Percentiles rank a stretch among this genome's conserved stretches.
These are phyloP conservation scores for Xestia rhomboidea DNA, from an alignment of 2,888 invertebrate species.

Conservation along the genomic window DNA sequence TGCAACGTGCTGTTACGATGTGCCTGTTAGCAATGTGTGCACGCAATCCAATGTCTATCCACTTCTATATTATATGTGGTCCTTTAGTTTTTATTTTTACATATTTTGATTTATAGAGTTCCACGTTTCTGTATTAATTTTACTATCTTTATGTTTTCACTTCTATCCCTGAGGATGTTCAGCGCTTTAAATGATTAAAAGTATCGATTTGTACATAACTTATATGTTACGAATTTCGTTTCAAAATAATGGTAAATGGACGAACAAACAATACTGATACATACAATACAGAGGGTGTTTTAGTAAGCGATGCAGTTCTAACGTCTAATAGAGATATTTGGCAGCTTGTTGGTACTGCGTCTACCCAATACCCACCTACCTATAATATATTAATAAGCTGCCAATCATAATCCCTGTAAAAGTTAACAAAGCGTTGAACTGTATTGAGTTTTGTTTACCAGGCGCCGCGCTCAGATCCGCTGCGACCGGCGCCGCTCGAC, in stretches of 20 bases:
- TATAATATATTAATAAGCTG: constrained; percentile 69
- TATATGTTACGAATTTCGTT: constrained; percentile 48
- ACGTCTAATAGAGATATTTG: constrained; percentile 68
- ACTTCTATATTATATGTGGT: constrained; percentile 90
- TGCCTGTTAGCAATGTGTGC: constrained; percentile 89
- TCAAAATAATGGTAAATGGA: constrained; percentile 57
- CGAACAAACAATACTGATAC: constrained; percentile 78
- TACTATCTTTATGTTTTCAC: constrained; percentile 82
- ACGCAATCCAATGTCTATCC: constrained; percentile 89
- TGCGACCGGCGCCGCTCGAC: constrained; percentile 87
- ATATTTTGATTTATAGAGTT: constrained; percentile 81
- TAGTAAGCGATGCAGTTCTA: constrained; percentile 74
- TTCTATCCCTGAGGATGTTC: constrained; percentile 73
- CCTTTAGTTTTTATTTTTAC: constrained; percentile 83
- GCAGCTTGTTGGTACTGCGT: constrained; percentile 72
- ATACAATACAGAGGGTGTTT: constrained; percentile 80
- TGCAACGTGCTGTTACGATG: constrained; percentile 81
- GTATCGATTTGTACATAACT: constrained; percentile 53
- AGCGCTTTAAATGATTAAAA: constrained; percentile 68
- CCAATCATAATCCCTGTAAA: constrained; percentile 63
- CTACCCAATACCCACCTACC: background rate
- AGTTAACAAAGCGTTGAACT: constrained; percentile 75
- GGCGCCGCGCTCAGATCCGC: constrained; percentile 89
- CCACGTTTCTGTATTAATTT: constrained; percentile 82
- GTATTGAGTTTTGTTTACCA: constrained; percentile 78